A percentile compares a stretch with the other conserved stretches of the same genome.
Evolutionary conservation across 1,140 invertebrate genomes (phyloP).

Genomic region (Frieseomelitta varia): DNA sequence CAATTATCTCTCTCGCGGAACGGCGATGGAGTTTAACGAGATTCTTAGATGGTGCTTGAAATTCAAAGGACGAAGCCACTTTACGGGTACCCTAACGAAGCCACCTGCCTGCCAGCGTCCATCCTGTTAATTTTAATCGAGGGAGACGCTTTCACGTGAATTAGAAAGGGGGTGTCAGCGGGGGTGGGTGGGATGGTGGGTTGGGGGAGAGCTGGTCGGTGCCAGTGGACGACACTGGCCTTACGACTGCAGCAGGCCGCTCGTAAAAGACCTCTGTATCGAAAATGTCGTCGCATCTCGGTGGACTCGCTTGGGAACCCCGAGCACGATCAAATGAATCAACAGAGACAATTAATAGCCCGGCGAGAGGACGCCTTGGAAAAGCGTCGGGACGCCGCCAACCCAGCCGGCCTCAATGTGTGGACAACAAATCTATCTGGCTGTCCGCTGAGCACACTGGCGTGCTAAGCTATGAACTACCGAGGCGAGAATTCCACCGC

Average conservation of each 20-base stretch:
- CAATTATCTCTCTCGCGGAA: conserved; percentile 25
- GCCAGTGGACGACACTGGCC: conserved; percentile 54
- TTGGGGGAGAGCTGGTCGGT: neutral
- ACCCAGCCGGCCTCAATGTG: conserved; percentile 55
- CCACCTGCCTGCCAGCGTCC: conserved; percentile 66
- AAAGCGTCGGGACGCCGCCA: conserved; percentile 62
- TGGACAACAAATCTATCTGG: conserved; percentile 64
- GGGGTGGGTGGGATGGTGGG: neutral
- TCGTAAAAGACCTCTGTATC: conserved; percentile 72
- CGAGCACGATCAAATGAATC: conserved; percentile 81
- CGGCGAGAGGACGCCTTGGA: conserved; percentile 62
- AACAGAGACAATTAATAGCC: conserved; percentile 82
- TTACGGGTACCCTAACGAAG: conserved; percentile 67
- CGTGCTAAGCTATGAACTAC: conserved; percentile 7
- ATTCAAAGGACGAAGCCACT: conserved; percentile 67
- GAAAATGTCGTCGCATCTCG: conserved; percentile 55
- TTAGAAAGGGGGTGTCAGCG: conserved; percentile 45
- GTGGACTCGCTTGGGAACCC: conserved; percentile 73
- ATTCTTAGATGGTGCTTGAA: conserved; percentile 57
- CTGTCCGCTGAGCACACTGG: conserved; percentile 41
- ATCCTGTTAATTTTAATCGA: conserved; percentile 69
- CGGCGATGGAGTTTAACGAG: conserved; percentile 44
- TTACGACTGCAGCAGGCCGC: conserved; percentile 43
- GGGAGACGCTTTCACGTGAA: conserved; percentile 67
- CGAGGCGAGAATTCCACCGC: neutral